Conservation (phyloP, 1,140 invertebrate species). For the Ips nitidus region DNA sequence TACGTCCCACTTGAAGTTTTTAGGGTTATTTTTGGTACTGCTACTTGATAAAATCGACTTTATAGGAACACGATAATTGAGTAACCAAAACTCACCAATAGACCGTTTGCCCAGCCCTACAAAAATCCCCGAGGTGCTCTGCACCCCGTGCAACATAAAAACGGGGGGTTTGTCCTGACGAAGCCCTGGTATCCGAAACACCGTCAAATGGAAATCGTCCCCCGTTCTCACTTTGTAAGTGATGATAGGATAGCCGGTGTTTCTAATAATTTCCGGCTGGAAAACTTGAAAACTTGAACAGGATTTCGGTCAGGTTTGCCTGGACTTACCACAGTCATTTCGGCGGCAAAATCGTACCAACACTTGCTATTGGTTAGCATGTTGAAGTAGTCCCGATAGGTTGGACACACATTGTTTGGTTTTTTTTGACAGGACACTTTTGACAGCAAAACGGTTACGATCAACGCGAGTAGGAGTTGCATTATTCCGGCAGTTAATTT, state of each 20-base stretch:
- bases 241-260: constrained; percentile 59
- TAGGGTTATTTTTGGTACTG: too few species aligned
- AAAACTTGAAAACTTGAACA: constrained; percentile 9
- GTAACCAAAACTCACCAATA: constrained; percentile 40
- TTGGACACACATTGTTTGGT: constrained; percentile 49
- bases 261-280: constrained; percentile 55
- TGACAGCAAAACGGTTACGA: neutral
- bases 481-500: neutral
- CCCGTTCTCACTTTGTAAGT: constrained; percentile 54
- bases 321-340: constrained; percentile 46
- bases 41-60: too few species aligned
- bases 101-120: constrained; percentile 56
- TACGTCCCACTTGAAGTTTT: too few species aligned
- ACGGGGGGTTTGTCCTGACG: constrained; percentile 51
- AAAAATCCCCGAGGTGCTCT: constrained; percentile 61
- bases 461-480: neutral
- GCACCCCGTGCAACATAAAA: constrained; percentile 67
- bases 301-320: neutral
- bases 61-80: too few species aligned
- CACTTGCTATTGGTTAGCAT: constrained; percentile 48
- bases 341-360: constrained; percentile 48
- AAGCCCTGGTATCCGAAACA: constrained; percentile 57
- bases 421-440: constrained; percentile 11
- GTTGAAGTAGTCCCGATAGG: constrained; percentile 47
- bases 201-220: constrained; percentile 60